Evolutionary conservation across 1,140 invertebrate genomes (phyloP).

Genomic region (Philopotamus ludificatus): DNA sequence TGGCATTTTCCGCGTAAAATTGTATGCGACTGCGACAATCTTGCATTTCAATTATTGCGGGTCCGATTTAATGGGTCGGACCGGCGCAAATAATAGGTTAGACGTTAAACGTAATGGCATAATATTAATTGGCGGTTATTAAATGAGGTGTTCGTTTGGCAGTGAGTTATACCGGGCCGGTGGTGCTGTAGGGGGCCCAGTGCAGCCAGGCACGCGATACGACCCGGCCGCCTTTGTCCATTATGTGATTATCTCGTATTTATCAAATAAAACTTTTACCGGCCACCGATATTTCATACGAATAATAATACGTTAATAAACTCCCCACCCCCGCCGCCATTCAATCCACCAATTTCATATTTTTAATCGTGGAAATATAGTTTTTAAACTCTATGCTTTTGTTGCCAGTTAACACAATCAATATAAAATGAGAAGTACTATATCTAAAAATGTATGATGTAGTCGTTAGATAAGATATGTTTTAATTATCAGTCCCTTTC

Average conservation of each 20-base stretch:
- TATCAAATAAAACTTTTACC: not conserved
- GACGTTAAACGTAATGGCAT: conserved; percentile 4
- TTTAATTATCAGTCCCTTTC: too few species aligned
- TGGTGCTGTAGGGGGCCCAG: conserved; percentile 17
- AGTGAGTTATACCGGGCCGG: conserved; percentile 29
- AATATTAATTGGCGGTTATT: conserved; percentile 35
- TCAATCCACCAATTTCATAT: too few species aligned
- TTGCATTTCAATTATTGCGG: too few species aligned
- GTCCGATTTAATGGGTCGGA: not conserved
- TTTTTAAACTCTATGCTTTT: too few species aligned
- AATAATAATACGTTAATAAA: not conserved
- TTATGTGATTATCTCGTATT: conserved; percentile 12
- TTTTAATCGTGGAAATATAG: too few species aligned
- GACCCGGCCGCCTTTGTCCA: conserved; percentile 3
- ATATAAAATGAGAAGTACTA: too few species aligned
- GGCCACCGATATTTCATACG: not conserved
- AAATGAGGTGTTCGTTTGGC: conserved; percentile 32
- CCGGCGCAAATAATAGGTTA: conserved; percentile 7
- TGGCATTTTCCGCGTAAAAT: too few species aligned
- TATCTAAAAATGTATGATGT: too few species aligned
- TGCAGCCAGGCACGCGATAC: conserved; percentile 22
- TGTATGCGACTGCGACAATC: too few species aligned
- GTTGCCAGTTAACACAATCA: too few species aligned
- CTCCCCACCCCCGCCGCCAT: too few species aligned
- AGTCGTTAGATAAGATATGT: too few species aligned